A percentile compares a stretch with the other conserved stretches of the same genome.
Evolutionary conservation across 2,113 vertebrate species (phyloP).

Genomic region (Oreotragus oreotragus): DNA sequence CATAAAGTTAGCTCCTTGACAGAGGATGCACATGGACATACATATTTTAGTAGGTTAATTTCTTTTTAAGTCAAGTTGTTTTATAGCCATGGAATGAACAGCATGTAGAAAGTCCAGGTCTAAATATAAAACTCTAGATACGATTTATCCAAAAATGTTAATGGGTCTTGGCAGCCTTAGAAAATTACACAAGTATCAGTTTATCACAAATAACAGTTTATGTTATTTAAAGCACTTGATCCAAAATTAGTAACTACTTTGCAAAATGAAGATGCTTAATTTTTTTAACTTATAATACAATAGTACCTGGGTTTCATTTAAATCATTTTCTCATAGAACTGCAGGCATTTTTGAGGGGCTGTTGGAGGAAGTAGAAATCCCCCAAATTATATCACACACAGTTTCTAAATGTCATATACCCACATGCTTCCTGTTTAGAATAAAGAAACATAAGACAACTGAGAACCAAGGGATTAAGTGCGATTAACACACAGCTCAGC

Average conservation of each 20-base stretch:
- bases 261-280: background rate
- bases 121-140: background rate
- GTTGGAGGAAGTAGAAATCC: background rate
- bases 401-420: background rate
- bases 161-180: background rate
- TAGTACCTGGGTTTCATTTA: background rate
- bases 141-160: background rate
- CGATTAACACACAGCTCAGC: background rate
- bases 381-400: background rate
- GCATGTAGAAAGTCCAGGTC: background rate
- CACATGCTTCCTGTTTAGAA: background rate
- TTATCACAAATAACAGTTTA: background rate
- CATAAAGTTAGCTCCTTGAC: background rate
- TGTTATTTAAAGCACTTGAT: background rate
- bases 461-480: background rate
- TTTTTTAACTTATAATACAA: background rate
- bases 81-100: background rate
- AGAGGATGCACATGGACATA: background rate
- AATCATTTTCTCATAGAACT: background rate
- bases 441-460: background rate
- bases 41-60: background rate
- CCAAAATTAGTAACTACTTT: background rate
- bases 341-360: background rate
- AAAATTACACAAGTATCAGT: background rate
- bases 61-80: background rate